Conservation (phyloP, 2,113 vertebrate genomes). For the Steatornis caripensis region DNA sequence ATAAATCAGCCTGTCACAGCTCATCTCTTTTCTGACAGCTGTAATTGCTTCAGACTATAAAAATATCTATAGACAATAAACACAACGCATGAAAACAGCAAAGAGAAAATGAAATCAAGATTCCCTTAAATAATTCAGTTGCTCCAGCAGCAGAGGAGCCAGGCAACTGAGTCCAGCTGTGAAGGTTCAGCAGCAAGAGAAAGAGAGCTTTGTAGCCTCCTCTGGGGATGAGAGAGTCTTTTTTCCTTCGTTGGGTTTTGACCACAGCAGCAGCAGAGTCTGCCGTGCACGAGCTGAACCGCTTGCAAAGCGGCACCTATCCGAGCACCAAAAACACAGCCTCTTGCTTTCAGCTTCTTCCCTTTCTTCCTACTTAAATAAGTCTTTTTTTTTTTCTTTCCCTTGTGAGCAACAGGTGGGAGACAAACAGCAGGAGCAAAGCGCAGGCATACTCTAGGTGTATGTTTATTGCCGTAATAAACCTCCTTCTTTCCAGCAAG, state of each 20-base stretch:
- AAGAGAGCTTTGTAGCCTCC: constrained; percentile 27
- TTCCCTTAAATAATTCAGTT: constrained; percentile 60
- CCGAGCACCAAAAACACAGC: background rate
- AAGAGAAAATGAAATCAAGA: constrained; percentile 64
- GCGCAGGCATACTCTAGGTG: background rate
- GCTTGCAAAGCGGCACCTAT: background rate
- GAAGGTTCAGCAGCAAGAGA: constrained; percentile 18
- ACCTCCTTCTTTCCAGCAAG: constrained; percentile 35
- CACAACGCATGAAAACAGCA: constrained; percentile 20
- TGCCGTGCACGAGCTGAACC: background rate
- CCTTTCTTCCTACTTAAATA: constrained; percentile 7
- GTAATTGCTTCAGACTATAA: constrained; percentile 80
- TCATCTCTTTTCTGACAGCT: constrained; percentile 73
- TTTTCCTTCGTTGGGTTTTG: background rate
- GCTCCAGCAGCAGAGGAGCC: constrained; percentile 26
- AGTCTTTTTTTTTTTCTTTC: background rate
- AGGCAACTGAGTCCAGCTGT: constrained; percentile 33
- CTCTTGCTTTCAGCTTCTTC: background rate
- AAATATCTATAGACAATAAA: constrained; percentile 80
- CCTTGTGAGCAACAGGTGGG: background rate
- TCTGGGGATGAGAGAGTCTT: constrained; percentile 32
- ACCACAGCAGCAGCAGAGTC: constrained; percentile 4
- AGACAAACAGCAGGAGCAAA: background rate
- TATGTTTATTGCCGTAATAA: background rate
- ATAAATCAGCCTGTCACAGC: constrained; percentile 79